These are phyloP conservation scores for Sus cebifrons DNA, from an alignment of 2,797 vertebrate genomes.

Conservation along the genomic window DNA sequence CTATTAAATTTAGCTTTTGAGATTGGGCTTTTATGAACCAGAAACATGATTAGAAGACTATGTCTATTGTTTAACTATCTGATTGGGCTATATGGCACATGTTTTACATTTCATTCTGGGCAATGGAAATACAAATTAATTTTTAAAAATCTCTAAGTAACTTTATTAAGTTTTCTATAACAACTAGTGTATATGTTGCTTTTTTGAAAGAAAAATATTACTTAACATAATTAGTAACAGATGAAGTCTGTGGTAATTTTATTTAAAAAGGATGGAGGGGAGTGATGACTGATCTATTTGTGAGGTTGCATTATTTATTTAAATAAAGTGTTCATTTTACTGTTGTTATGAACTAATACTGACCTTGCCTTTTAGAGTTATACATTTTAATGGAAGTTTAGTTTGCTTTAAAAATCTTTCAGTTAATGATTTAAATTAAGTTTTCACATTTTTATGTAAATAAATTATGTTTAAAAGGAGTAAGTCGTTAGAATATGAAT, in stretches of 20 bases:
- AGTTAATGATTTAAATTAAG: constrained; percentile 65
- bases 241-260: constrained; percentile 60
- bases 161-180: constrained; percentile 65
- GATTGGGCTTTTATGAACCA: constrained; percentile 61
- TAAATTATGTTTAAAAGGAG: constrained; percentile 6
- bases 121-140: constrained; percentile 69
- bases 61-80: constrained; percentile 56
- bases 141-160: constrained; percentile 16
- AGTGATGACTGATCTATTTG: constrained; percentile 33
- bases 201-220: constrained; percentile 71
- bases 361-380: constrained; percentile 66
- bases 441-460: constrained; percentile 61
- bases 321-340: constrained; percentile 59
- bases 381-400: constrained; percentile 78
- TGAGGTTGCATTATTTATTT: constrained; percentile 50
- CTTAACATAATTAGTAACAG: constrained; percentile 70
- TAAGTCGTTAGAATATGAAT: constrained; percentile 64
- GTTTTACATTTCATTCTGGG: constrained; percentile 62
- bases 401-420: constrained; percentile 53
- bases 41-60: constrained; percentile 60
- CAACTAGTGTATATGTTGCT: constrained; percentile 41
- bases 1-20: constrained; percentile 64
- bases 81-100: constrained; percentile 65
- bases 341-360: constrained; percentile 44
- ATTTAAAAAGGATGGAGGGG: background rate